A percentile compares a stretch with the other conserved stretches of the same genome.
phyloP scores from a whole-genome alignment of 1,140 invertebrate species.

The Asobara japonica region DNA sequence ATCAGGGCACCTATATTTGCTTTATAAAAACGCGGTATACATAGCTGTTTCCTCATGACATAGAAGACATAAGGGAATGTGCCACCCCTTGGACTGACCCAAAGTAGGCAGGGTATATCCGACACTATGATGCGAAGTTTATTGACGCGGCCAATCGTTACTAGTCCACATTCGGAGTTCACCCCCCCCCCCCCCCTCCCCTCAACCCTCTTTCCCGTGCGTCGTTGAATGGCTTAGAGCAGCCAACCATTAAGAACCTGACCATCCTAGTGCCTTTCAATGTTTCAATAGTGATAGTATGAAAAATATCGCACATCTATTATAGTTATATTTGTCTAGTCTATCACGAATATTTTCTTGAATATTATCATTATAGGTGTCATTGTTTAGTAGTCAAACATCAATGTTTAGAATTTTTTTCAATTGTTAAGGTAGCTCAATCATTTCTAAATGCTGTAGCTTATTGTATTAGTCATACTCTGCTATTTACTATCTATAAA shows the following conservation, averaged over 20 bases:
- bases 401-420: background rate
- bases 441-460: no score
- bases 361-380: background rate
- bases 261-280: background rate
- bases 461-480: no score
- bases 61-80: no score
- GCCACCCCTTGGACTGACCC: no score
- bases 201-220: background rate
- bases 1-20: no score
- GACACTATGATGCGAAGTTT: background rate
- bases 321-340: no score
- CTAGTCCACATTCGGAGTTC: background rate
- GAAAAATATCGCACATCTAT: background rate
- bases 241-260: background rate
- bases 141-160: conserved; percentile 5
- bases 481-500: no score
- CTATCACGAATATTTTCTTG: background rate
- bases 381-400: background rate
- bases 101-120: no score
- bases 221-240: conserved; percentile 8
- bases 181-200: background rate
- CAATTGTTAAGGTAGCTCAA: no score
- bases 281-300: background rate
- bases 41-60: no score
- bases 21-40: no score